Conservation (phyloP, 2,888 invertebrate species). For the Rhopalosiphum nymphaeae region DNA sequence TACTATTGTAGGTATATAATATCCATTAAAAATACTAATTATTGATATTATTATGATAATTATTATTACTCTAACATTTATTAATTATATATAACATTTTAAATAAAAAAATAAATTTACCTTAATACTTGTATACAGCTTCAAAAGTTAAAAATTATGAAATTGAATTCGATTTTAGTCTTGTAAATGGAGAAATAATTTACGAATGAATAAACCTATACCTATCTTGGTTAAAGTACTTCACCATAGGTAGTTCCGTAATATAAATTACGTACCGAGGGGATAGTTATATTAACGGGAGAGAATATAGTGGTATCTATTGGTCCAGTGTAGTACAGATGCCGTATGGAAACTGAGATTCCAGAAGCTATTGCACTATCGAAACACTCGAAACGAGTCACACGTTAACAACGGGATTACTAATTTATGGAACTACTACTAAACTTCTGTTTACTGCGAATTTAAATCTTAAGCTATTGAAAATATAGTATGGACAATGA, state of each 20-base stretch:
- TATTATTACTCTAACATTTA: neutral
- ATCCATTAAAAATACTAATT: neutral
- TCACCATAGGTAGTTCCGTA: neutral
- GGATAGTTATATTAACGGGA: constrained; percentile 30
- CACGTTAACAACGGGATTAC: constrained; percentile 9
- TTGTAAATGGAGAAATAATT: constrained; percentile 28
- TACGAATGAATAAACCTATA: constrained; percentile 32
- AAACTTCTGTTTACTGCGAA: neutral
- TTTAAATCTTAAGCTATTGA: neutral
- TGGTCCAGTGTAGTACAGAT: neutral
- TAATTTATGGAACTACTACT: neutral
- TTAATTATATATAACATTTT: neutral
- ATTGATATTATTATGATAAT: neutral
- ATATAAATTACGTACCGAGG: constrained; percentile 28
- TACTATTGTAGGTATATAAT: neutral
- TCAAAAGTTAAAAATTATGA: neutral
- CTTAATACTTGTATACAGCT: neutral
- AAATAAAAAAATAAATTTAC: neutral
- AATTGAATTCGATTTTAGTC: constrained; percentile 30
- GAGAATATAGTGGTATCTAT: neutral
- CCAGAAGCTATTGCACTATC: constrained; percentile 1
- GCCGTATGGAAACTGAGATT: constrained; percentile 25
- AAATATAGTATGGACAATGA: neutral
- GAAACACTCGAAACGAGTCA: neutral
- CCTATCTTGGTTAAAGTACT: constrained; percentile 13